Conservation (phyloP, 2,113 vertebrate species). For the Eptesicus fuscus region DNA sequence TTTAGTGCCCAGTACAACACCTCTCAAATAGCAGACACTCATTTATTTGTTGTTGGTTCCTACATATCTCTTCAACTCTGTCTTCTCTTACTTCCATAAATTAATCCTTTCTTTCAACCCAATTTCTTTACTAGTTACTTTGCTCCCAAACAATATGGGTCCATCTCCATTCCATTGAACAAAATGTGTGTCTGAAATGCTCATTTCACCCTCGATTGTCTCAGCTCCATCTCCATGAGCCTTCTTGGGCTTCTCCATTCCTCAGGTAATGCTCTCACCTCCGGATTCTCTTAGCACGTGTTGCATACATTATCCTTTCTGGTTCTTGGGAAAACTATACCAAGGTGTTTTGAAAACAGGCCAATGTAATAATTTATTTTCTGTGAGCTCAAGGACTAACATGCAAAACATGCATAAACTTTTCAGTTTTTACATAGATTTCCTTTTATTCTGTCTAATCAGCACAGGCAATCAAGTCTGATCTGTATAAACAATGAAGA, state of each 20-base stretch:
- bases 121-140: neutral
- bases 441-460: conserved; percentile 21
- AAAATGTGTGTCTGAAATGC: neutral
- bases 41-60: neutral
- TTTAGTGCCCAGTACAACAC: neutral
- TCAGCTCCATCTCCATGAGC: neutral
- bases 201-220: neutral
- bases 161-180: neutral
- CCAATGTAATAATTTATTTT: neutral
- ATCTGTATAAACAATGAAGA: neutral
- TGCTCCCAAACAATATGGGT: neutral
- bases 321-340: neutral
- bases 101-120: neutral
- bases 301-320: neutral
- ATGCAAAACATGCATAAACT: neutral
- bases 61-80: neutral
- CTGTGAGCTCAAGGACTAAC: neutral
- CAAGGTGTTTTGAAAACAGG: neutral
- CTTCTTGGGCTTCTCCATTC: neutral
- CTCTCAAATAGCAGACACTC: neutral
- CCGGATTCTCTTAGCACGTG: neutral
- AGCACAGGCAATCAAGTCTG: neutral
- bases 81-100: neutral
- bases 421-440: neutral
- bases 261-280: neutral